Evolutionary conservation across 1,140 invertebrate species (phyloP).

Genomic region (Hetaerina americana): DNA sequence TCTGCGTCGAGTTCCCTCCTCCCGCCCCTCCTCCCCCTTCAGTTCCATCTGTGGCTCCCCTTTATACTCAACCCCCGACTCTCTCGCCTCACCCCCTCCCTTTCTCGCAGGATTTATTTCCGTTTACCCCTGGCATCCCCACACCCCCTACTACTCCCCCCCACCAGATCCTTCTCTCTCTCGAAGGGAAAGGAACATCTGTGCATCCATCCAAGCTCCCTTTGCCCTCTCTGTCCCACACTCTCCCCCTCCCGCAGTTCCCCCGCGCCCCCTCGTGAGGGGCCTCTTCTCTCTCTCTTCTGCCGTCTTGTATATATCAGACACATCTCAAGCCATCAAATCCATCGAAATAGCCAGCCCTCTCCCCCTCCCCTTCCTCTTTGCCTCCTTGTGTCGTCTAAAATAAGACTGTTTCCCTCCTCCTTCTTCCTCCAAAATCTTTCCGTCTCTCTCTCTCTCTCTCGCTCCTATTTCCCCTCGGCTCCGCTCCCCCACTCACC

Average conservation of each 20-base stretch:
- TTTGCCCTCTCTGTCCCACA: too few relatives aligned
- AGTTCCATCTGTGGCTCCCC: neutral
- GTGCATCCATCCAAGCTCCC: neutral
- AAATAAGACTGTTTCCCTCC: neutral
- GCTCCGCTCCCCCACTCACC: too few relatives aligned
- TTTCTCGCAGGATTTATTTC: neutral
- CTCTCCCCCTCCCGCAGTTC: too few relatives aligned
- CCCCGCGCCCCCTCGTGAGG: too few relatives aligned
- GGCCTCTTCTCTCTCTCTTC: too few relatives aligned
- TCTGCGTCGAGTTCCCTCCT: too few relatives aligned
- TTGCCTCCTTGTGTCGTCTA: neutral
- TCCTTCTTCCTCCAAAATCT: neutral
- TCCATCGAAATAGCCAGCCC: neutral
- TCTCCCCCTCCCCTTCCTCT: too few relatives aligned
- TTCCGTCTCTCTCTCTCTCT: too few relatives aligned
- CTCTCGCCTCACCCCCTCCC: too few relatives aligned
- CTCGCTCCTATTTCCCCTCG: too few relatives aligned
- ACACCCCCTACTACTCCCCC: neutral
- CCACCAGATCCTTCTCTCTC: too few relatives aligned
- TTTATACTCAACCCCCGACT: neutral
- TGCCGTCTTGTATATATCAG: neutral
- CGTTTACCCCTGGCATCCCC: too few relatives aligned
- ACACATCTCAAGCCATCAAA: neutral
- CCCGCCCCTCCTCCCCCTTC: neutral
- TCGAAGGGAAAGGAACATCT: neutral